Base-by-base conservation (phyloP, 2,797 vertebrate genomes). In the Pelodytes ibericus region DNA sequence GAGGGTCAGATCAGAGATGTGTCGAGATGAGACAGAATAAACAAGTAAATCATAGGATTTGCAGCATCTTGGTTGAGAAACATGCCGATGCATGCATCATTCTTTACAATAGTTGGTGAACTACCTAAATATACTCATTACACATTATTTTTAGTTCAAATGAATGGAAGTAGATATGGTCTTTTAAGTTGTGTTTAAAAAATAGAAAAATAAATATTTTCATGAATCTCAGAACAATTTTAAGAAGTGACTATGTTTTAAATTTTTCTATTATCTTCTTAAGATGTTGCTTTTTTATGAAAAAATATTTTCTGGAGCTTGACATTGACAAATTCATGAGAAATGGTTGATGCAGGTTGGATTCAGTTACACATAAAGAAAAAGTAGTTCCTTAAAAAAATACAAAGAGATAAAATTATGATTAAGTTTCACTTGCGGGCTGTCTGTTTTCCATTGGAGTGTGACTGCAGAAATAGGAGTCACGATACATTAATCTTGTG, bases 321-420 rank as follows among this genome's bases (percentile, higher is more conserved):
- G 93, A 93, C 89, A 67, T 90, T 95, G 93, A 95, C 93, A 89
- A 93, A 95, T 93, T 93, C 86, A 85, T 91, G 93, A 92, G 92
- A 94, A 87, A 82, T 87, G 92, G 90, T 90, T 71, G 85, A 90
- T 95, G 92, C 92, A 93, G 89, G 92, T 93, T 93, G 90, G 89
- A 90, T 95, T 91, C 62, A 84, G 90, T 95, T 95, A 93, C 94
- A 89, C 72, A 77, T 72, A 65, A 64, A 56, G 69, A 64, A 74
- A 33, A 26, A 83, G 82, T 79, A 82, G 2, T 29, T 77, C 51
- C n/a, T 80, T 73, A 76, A 81, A 78, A 62, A 80, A 81, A 82
- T 76, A 75, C 78, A 49, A 66, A 49, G 44, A 86, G 74, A 83
- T 89, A 80, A 88, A 90, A 88, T 80, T 72, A 74, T 60, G 77